phyloP scores from a whole-genome alignment of 2,888 invertebrate species.

The Acronicta leporina region DNA sequence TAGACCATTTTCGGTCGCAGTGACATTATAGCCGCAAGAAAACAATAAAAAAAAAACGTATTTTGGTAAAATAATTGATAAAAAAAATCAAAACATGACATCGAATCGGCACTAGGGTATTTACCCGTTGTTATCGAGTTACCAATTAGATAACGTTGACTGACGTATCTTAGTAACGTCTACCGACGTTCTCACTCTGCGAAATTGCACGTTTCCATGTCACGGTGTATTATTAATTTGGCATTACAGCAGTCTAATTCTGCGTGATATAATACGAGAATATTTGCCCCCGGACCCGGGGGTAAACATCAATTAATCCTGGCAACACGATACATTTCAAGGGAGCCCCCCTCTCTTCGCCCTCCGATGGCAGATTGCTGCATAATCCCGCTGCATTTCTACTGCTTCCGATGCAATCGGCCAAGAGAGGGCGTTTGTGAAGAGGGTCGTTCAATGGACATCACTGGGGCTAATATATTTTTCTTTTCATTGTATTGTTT shows the following conservation, averaged over 20 bases:
- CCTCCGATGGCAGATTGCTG: constrained; percentile 79
- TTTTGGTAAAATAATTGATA: too few relatives aligned
- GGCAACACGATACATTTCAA: constrained; percentile 81
- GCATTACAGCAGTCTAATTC: constrained; percentile 83
- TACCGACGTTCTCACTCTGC: constrained; percentile 51
- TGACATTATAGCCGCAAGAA: too few relatives aligned
- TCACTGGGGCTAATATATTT: constrained; percentile 74
- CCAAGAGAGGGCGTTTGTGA: constrained; percentile 70
- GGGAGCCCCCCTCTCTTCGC: constrained; percentile 52
- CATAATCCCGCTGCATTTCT: constrained; percentile 85
- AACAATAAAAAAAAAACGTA: too few relatives aligned
- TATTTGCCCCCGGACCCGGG: constrained; percentile 75
- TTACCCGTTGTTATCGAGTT: constrained; percentile 23
- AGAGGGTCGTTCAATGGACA: constrained; percentile 59
- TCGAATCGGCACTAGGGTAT: neutral
- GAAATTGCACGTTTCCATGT: constrained; percentile 63
- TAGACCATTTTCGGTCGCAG: too few relatives aligned
- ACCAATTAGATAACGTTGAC: constrained; percentile 35
- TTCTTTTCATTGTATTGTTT: constrained; percentile 75
- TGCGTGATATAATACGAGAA: constrained; percentile 80
- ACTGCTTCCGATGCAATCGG: constrained; percentile 81
- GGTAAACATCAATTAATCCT: constrained; percentile 87
- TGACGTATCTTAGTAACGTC: constrained; percentile 25
- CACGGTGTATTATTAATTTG: constrained; percentile 78
- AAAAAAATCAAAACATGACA: too few relatives aligned